These are phyloP conservation scores for Megalurothrips usitatus DNA, from an alignment of 2,888 invertebrate genomes.

Conservation along the genomic window DNA sequence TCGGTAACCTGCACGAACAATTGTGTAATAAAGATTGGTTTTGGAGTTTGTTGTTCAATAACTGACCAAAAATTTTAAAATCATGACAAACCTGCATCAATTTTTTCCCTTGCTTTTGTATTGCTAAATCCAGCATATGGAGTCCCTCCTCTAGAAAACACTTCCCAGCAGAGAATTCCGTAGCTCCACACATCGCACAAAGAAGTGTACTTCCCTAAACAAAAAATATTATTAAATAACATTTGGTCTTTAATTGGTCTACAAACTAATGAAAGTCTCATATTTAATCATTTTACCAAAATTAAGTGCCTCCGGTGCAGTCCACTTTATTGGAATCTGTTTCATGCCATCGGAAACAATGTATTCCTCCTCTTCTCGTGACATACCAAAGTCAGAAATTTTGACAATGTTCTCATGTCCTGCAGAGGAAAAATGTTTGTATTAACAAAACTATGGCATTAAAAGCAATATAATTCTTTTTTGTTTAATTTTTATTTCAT, in stretches of 20 bases:
- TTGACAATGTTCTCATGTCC: conserved; percentile 83
- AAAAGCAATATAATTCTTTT: not conserved
- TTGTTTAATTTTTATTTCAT: not conserved
- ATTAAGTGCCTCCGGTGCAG: conserved; percentile 93
- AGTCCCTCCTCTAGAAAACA: conserved; percentile 88
- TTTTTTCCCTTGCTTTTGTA: conserved; percentile 87
- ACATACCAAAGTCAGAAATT: conserved; percentile 98
- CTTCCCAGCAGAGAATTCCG: conserved; percentile 94
- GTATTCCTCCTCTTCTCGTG: conserved; percentile 92
- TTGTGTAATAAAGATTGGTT: conserved; percentile 29
- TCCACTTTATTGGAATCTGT: conserved; percentile 98
- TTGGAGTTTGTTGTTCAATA: not conserved
- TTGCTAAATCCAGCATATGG: conserved; percentile 94
- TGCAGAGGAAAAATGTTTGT: conserved; percentile 41
- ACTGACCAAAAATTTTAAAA: not conserved
- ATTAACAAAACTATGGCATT: conserved; percentile 5
- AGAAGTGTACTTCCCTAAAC: conserved; percentile 83
- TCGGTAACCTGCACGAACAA: conserved; percentile 68
- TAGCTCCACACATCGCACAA: conserved; percentile 97
- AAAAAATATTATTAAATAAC: conserved; percentile 31
- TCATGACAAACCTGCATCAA: conserved; percentile 70
- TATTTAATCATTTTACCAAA: conserved; percentile 59
- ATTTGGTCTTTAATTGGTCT: not conserved
- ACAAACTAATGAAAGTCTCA: conserved; percentile 1
- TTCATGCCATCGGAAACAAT: conserved; percentile 97